Evolutionary conservation across 2,113 vertebrate genomes (phyloP), one percentile per base, ranked within the genome.

Genomic region (Cephalopholis sonnerati): DNA sequence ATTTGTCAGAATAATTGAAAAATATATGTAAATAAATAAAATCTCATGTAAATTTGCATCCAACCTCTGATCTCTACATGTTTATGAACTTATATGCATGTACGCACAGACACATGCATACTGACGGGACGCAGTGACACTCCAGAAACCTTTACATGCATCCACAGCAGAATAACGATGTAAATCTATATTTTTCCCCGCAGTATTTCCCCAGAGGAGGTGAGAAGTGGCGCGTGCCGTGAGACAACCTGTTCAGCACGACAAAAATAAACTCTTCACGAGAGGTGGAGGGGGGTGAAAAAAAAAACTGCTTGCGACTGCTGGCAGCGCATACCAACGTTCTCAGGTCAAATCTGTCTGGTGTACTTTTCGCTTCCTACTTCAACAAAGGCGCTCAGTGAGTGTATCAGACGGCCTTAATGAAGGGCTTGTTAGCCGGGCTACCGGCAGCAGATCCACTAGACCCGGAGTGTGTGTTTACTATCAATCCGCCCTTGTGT

Each of bases 401-500:
- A 92, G 89, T 84, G 86, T 76, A 92, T 93, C 93, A 92, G 92
- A 89, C 91, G 77, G 55, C 88, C 91, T 94, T 93, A 94, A 94
- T 93, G 93, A 93, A 93, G 85, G 82, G 90, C 92, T 89, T 94
- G 93, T 94, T 92, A 89, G 91, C 71, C 25, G 12, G 59, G 81
- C 88, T 82, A 84, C 84, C 72, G 76, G 91, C 91, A 86, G 91
- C 92, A 85, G 78, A 92, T 92, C 91, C 91, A 88, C 91, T 90
- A 65, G 83, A 87, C 74, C 77, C 87, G 2, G 90, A 88, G 87
- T 91, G 91, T 91, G 91, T 91, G 92, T 92, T 91, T 90, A 91
- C 90, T 84, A 91, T 94, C 93, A 94, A 94, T 94, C 91, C 90
- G 20, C 54, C 89, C 92, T 87, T 94, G 93, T 93, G 92, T 92